These are phyloP conservation scores for Archocentrus centrarchus DNA, from an alignment of 2,113 vertebrate species.

Conservation along the genomic window DNA sequence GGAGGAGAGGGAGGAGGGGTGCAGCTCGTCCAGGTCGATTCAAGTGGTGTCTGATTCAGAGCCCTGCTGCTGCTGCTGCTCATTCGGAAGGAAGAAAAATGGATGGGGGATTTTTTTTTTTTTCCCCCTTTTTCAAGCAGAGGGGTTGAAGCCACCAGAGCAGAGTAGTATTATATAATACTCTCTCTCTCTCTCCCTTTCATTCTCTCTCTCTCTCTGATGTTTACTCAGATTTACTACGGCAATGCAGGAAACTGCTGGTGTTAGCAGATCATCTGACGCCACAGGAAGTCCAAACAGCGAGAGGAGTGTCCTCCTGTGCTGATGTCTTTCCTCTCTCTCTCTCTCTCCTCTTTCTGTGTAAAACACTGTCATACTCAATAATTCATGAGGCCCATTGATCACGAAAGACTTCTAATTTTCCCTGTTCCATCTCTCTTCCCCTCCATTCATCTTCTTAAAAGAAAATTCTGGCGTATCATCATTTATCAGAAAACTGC, in stretches of 20 bases:
- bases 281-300: slow-evolving; percentile 33
- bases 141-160: slow-evolving; percentile 37
- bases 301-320: too few species aligned
- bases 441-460: neutral
- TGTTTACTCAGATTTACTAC: slow-evolving; percentile 70
- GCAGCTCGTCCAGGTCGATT: slow-evolving; percentile 66
- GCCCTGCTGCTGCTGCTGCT: slow-evolving; percentile 25
- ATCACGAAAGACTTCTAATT: slow-evolving; percentile 49
- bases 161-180: slow-evolving; percentile 63
- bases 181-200: slow-evolving; percentile 24
- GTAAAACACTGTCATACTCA: slow-evolving; percentile 35
- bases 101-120: neutral
- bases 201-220: slow-evolving; percentile 30
- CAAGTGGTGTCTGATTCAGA: slow-evolving; percentile 52
- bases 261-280: slow-evolving; percentile 58
- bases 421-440: neutral
- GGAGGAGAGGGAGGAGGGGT: slow-evolving; percentile 59
- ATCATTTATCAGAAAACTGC: neutral
- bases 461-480: neutral
- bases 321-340: neutral
- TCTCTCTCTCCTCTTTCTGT: slow-evolving; percentile 28
- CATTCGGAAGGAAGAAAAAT: slow-evolving; percentile 4
- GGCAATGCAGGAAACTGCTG: slow-evolving; percentile 63
- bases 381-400: slow-evolving; percentile 71
- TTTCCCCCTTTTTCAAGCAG: slow-evolving; percentile 20